Evolutionary conservation across 2,888 invertebrate genomes (phyloP), one percentile per base, ranked within the genome.

Genomic region (Vanessa cardui): DNA sequence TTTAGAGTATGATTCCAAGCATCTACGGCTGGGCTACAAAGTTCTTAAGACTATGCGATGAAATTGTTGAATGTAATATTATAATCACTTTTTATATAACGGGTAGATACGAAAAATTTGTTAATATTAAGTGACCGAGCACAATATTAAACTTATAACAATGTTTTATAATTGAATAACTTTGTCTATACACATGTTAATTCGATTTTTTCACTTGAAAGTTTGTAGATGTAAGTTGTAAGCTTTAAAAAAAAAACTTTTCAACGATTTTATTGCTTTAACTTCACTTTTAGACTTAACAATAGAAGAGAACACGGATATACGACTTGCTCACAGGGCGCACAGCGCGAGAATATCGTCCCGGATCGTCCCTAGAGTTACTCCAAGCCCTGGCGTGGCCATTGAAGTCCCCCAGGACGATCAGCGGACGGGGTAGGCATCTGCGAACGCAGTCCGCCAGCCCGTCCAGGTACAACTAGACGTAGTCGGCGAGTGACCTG

Each of bases 131-230:
- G 46, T 46, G 15, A 46, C 46, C 46, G 46, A 46, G 46, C 46
- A 46, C 46, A 46, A 46, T 46, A 46, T 46, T 46, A 46, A 46
- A 46, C 46, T 46, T 46, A 12, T 46, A 46, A 46, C 46, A 46
- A 46, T 46, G 46, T 46, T 46, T 46, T 46, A 46, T 46, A 46
- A 12, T 46, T 46, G 46, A 46, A 46, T 46, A 46, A 46, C 46
- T 46, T 46, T 46, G 46, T 46, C 46, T 46, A 46, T 46, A 46
- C 46, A 46, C 46, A 46, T 46, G 46, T 46, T 46, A 46, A 46
- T 46, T 46, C 46, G 16, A 16, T 46, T 46, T 46, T 46, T 46
- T 46, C 46, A 46, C 49, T 49, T 49, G 49, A 49, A 20, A 49
- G 49, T 49, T 49, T 49, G 49, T 20, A 49, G 49, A 20, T 49